A percentile compares a stretch with the other conserved stretches of the same genome.
Evolutionary conservation across 30 jellyfish, hydroid and myxozoan species (phyloP).

Genomic region (Sanderia malayensis): DNA sequence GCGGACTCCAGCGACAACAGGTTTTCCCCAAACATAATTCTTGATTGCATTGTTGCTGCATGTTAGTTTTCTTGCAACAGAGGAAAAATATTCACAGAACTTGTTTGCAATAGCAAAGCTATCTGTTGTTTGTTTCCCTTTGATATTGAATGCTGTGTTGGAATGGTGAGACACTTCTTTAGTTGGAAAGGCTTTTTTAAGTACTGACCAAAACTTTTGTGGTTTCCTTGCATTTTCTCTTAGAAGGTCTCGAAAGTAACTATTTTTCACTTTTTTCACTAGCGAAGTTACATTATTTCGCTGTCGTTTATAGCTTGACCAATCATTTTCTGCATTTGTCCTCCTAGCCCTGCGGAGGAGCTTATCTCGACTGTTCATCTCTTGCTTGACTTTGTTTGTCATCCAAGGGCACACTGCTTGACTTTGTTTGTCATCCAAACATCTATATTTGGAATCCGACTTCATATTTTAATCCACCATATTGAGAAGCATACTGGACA

Average conservation of each 20-base stretch:
- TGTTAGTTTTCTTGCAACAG: conserved; percentile 14
- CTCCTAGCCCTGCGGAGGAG: conserved; percentile 53
- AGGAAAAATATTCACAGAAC: conserved; percentile 13
- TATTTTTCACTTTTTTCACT: conserved; percentile 25
- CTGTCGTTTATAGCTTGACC: conserved; percentile 32
- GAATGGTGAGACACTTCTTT: conserved; percentile 9
- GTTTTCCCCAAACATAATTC: conserved; percentile 8
- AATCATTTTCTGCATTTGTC: conserved; percentile 33
- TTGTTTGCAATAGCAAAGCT: conserved; percentile 3
- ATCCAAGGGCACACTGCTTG: conserved; percentile 59
- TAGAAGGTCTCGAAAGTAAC: conserved; percentile 35
- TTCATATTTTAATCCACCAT: too few relatives aligned
- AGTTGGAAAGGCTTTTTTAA: conserved; percentile 41
- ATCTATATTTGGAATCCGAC: too few relatives aligned
- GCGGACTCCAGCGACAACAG: conserved; percentile 13
- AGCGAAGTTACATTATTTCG: conserved; percentile 48
- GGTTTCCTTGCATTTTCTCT: conserved; percentile 39
- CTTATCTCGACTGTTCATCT: conserved; percentile 54
- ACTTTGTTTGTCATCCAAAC: too few relatives aligned
- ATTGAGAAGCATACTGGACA: too few relatives aligned
- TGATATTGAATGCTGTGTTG: conserved; percentile 13
- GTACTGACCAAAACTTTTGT: conserved; percentile 49
- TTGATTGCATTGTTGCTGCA: background rate
- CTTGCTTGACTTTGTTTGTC: conserved; percentile 39
- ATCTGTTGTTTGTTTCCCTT: conserved; percentile 30